Evolutionary conservation across 2,113 vertebrate genomes (phyloP).

Genomic region (Gnathochromis pfefferi): DNA sequence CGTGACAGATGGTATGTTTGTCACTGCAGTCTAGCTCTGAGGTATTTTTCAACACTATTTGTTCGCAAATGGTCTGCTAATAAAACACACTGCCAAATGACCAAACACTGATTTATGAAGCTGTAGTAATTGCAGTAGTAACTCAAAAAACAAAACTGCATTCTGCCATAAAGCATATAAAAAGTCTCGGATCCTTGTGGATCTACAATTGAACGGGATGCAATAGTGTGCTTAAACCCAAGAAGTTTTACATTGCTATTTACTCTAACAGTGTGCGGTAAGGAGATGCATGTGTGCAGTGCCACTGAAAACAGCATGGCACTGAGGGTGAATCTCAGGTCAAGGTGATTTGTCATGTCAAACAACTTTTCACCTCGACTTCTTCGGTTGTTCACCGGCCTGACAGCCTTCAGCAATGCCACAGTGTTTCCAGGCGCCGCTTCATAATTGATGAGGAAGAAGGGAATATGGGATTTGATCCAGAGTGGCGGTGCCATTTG

Average conservation of each 20-base stretch:
- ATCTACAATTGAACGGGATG: neutral
- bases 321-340: conserved; percentile 12
- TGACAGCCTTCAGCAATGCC: conserved; percentile 43
- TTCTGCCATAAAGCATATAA: neutral
- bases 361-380: conserved; percentile 31
- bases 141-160: neutral
- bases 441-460: conserved; percentile 60
- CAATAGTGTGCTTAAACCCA: neutral
- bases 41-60: neutral
- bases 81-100: neutral
- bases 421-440: conserved; percentile 47
- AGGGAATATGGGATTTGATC: conserved; percentile 50
- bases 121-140: neutral
- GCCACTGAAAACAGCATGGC: neutral
- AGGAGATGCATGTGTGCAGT: neutral
- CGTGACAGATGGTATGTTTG: neutral
- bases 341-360: conserved; percentile 58
- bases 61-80: neutral
- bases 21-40: neutral
- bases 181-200: neutral
- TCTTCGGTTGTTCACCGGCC: neutral
- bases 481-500: conserved; percentile 13
- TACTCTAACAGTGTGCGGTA: neutral
- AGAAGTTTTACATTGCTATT: neutral
- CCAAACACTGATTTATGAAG: neutral